Conservation (phyloP, 2,113 vertebrate species). For the Osmerus mordax region DNA sequence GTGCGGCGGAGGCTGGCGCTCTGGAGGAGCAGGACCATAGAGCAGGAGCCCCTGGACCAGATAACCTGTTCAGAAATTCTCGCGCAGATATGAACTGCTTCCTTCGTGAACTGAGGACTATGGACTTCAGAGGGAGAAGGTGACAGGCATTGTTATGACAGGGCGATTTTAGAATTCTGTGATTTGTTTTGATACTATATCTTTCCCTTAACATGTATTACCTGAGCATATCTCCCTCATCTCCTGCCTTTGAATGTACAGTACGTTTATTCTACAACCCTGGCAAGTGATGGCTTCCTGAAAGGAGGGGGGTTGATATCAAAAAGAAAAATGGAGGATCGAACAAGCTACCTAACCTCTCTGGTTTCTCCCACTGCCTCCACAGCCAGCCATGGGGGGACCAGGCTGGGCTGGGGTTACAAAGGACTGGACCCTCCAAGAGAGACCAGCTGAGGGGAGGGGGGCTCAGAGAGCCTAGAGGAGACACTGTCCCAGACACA, state of each 20-base stretch:
- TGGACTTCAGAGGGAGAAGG: constrained; percentile 25
- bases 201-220: background rate
- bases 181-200: background rate
- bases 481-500: background rate
- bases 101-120: constrained; percentile 25
- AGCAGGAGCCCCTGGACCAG: background rate
- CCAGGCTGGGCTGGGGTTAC: background rate
- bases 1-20: background rate
- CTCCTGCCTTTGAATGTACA: too few species aligned
- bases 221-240: too few species aligned
- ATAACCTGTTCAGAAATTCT: constrained; percentile 1
- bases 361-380: background rate
- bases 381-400: background rate
- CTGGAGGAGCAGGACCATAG: constrained; percentile 17
- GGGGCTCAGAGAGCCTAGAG: background rate
- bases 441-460: background rate
- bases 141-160: constrained; percentile 2
- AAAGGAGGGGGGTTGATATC: background rate
- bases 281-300: background rate
- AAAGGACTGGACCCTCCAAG: background rate
- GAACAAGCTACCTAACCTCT: background rate
- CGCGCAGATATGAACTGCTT: constrained; percentile 6
- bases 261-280: too few species aligned
- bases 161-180: background rate
- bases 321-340: background rate